These are phyloP conservation scores for Sanderia malayensis DNA, from an alignment of 30 jellyfish, hydroid and myxozoan genomes.

Conservation along the genomic window DNA sequence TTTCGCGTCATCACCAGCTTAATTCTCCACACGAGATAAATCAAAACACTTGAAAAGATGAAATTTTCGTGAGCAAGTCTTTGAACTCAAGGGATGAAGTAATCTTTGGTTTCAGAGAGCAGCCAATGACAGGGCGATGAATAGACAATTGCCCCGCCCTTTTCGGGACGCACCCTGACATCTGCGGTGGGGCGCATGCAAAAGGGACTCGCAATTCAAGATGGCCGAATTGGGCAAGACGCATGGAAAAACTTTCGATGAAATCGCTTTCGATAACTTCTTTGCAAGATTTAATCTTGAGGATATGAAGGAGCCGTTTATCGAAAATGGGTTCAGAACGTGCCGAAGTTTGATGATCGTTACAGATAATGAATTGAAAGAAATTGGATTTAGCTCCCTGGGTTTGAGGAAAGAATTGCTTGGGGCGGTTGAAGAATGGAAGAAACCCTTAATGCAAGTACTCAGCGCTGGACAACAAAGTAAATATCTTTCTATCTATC, in stretches of 20 bases:
- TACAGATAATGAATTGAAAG: slow-evolving; percentile 55
- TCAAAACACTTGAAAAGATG: too few species aligned
- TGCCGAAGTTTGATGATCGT: slow-evolving; percentile 72
- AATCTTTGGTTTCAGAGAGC: slow-evolving; percentile 60
- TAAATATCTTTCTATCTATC: slow-evolving; percentile 1
- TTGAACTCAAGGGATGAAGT: too few species aligned
- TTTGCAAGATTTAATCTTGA: slow-evolving; percentile 49
- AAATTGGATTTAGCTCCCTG: slow-evolving; percentile 66
- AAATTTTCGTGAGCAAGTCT: too few species aligned
- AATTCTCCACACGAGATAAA: too few species aligned
- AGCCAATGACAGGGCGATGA: slow-evolving; percentile 51
- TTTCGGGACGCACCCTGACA: slow-evolving; percentile 71
- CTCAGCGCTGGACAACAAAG: slow-evolving; percentile 50
- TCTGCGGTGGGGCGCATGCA: slow-evolving; percentile 64
- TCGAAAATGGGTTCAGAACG: slow-evolving; percentile 62
- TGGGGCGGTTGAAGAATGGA: slow-evolving; percentile 84
- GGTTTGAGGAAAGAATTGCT: slow-evolving; percentile 67
- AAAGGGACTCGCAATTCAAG: slow-evolving; percentile 34
- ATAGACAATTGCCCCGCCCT: slow-evolving; percentile 70
- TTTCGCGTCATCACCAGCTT: too few species aligned
- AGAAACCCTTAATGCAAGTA: slow-evolving; percentile 61
- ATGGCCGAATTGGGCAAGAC: slow-evolving; percentile 72
- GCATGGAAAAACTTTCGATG: slow-evolving; percentile 54
- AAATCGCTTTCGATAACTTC: slow-evolving; percentile 64
- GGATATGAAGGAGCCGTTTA: slow-evolving; percentile 45